phyloP scores from a whole-genome alignment of 2,797 vertebrate species.

The Threskiornis aethiopicus region DNA sequence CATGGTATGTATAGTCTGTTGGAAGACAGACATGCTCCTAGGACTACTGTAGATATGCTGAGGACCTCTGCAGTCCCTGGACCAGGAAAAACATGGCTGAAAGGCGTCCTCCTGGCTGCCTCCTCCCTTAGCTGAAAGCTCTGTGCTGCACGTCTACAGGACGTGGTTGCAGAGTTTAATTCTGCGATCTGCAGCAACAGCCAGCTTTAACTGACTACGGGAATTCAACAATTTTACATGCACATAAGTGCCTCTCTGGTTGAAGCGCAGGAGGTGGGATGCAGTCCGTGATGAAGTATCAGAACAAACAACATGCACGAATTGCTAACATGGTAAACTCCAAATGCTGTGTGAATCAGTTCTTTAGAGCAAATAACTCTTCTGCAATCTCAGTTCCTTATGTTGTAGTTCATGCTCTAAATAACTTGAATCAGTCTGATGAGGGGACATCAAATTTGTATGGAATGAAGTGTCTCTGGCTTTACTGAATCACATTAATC shows the following conservation, averaged over 20 bases:
- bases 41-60: background rate
- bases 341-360: background rate
- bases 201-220: background rate
- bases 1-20: fast-evolving
- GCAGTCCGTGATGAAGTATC: fast-evolving
- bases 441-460: background rate
- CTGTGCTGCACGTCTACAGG: background rate
- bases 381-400: background rate
- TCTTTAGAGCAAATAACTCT: background rate
- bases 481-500: background rate
- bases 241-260: background rate
- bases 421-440: background rate
- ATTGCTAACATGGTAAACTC: background rate
- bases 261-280: background rate
- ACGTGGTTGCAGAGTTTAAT: fast-evolving
- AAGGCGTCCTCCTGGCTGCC: background rate
- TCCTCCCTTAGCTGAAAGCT: background rate
- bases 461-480: background rate
- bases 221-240: background rate
- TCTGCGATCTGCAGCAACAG: background rate
- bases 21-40: background rate
- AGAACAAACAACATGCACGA: background rate
- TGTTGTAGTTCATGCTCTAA: background rate
- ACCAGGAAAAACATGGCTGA: background rate
- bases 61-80: background rate